Evolutionary conservation across 2,888 invertebrate genomes (phyloP).

Genomic region (Danaus chrysippus): DNA sequence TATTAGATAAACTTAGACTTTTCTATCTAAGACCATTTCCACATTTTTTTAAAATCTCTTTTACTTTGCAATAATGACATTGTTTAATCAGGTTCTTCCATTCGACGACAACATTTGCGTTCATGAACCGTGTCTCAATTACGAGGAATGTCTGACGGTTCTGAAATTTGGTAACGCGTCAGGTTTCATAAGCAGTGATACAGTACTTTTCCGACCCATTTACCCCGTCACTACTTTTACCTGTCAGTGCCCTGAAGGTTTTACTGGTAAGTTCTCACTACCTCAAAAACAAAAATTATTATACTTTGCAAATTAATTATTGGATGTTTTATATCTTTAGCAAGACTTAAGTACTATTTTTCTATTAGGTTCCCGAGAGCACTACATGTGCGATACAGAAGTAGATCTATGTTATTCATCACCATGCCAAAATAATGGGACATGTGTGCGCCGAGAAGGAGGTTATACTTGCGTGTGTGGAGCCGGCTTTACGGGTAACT

Average conservation of each 20-base stretch:
- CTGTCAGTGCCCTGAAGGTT: constrained; percentile 94
- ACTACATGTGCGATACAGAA: constrained; percentile 96
- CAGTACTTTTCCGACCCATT: constrained; percentile 95
- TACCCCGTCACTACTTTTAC: constrained; percentile 96
- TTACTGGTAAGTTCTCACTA: constrained; percentile 81
- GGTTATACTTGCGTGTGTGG: constrained; percentile 94
- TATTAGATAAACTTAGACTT: too few species aligned
- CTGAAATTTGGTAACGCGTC: constrained; percentile 96
- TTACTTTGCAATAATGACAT: too few species aligned
- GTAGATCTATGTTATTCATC: constrained; percentile 98
- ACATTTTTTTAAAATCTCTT: too few species aligned
- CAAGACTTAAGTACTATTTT: constrained; percentile 1
- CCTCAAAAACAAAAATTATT: not conserved
- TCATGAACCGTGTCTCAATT: constrained; percentile 96
- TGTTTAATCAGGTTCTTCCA: constrained; percentile 84
- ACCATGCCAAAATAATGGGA: constrained; percentile 93
- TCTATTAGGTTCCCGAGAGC: constrained; percentile 86
- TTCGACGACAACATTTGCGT: constrained; percentile 98
- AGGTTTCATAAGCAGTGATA: constrained; percentile 92
- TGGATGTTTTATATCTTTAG: too few species aligned
- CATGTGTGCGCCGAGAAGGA: constrained; percentile 90
- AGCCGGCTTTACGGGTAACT: constrained; percentile 85
- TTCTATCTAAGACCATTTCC: too few species aligned
- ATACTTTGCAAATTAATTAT: too few species aligned
- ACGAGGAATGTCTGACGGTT: constrained; percentile 94